Evolutionary conservation across 53 echinoderm and acorn worm genomes (phyloP), one percentile per base, ranked within the genome.

Genomic region (Pentamera pediparva): DNA sequence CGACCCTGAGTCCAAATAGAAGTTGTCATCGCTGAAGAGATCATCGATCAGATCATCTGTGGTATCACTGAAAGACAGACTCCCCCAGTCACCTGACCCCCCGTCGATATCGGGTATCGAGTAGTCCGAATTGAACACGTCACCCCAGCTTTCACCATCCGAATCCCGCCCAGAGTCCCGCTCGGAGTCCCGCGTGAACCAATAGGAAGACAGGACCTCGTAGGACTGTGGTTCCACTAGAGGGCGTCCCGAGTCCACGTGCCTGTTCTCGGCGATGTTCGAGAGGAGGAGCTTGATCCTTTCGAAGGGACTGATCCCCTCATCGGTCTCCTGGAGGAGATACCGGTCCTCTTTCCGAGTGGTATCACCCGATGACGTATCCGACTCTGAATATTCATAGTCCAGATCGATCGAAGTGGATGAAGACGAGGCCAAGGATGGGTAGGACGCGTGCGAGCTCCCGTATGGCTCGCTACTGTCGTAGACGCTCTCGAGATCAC

Each of bases 401-500:
- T 19, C 10, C n/a, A n/a, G 54, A 54, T 26, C 25, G 11, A 21
- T 7, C 54, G 24, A 54, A 5, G 51, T 51, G 5, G 2, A 21
- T n/a, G n/a, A 3, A 34, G 18, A 33, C 36, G 1, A 62, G 9
- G 26, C 12, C 18, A 36, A 6, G 12, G 65, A 65, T 1, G 39
- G 10, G 24, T 17, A 65, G 15, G 19, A 10, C 37, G 34, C 37
- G 37, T 54, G 25, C 28, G 65, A 65, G 36, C 39, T 37, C 7
- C 65, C 65, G 26, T 65, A 65, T 2, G 65, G 65, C 27, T 37
- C 25, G 30, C 67, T 41, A 29, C 37, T 37, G 48, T 67, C 45
- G 67, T 67, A 67, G 4, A 67, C 67, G 15, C 67, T 67, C 28
- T 67, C 67, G 2, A 43, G 12, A 31, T 29, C 37, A 67, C 67